Base-by-base conservation (phyloP, 92 coral and sea anemone genomes). In the Pocillopora grandis region DNA sequence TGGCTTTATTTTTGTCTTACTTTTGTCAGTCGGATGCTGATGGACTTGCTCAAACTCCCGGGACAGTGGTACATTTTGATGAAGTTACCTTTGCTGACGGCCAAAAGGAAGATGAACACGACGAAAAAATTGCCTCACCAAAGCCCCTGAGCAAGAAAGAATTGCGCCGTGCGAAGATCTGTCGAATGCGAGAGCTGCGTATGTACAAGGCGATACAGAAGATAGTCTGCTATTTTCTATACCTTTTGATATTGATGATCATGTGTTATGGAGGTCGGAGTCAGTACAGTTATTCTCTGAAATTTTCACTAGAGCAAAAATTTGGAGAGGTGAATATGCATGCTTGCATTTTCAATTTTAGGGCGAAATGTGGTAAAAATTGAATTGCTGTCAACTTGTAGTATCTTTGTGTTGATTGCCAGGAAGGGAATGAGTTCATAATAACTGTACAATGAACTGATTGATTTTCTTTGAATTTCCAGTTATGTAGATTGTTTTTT, bases 181-280 rank as follows among this genome's bases (percentile, higher is more conserved):
- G 78, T 65, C 90, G 78, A 2, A 42, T 62, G 27, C 70, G 77
- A 86, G 88, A 90, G 56, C n/a, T 82, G 66, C 52, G 67, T 21
- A 61, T 90, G 76, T 75, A 68, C 20, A 19, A 55, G 13, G 85
- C 88, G 80, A 71, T 90, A 48, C 72, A 66, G 55, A 86, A 83
- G 67, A 79, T 90, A 13, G 77, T 79, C 48, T 11, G 72, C 14
- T 87, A 72, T 48, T 12, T 90, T 21, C 63, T 61, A 0, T 90
- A 90, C 57, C 79, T 90, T 8, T 87, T 90, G 80, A 74, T 87
- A 12, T 67, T 90, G 72, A 60, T 79, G 35, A 83, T 77, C 11
- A 85, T 90, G 16, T 85, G 88, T 33, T 85, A 90, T 57, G 93
- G 88, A 14, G 82, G 83, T 37, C 88, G 88, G 12, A 85, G 84